Evolutionary conservation across 2,113 vertebrate genomes (phyloP).

Genomic region (Synodontis membranacea): DNA sequence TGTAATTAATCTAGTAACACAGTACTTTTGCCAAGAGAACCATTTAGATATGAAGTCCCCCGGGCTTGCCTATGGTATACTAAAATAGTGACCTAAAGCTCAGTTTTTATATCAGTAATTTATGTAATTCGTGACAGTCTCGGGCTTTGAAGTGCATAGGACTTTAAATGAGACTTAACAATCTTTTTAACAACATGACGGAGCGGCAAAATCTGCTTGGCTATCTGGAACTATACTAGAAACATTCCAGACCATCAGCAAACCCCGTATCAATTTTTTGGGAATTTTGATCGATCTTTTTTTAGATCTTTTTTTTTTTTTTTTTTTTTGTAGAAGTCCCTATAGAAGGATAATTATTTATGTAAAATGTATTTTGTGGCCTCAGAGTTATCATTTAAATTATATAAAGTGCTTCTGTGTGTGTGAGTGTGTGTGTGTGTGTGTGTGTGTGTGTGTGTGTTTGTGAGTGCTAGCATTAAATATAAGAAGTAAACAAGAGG

Average conservation of each 20-base stretch:
- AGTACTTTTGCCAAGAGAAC: constrained; percentile 44
- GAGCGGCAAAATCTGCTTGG: not conserved
- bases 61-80: constrained; percentile 19
- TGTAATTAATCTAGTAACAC: constrained; percentile 54
- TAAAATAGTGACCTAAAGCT: constrained; percentile 35
- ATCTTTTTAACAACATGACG: constrained; percentile 12
- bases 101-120: constrained; percentile 28
- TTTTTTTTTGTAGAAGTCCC: too few relatives aligned
- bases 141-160: not conserved
- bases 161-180: constrained; percentile 5
- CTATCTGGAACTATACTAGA: not conserved
- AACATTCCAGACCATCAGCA: not conserved
- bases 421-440: constrained; percentile 16
- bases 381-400: not conserved
- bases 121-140: constrained; percentile 14
- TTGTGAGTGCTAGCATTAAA: not conserved
- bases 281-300: too few relatives aligned
- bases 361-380: too few relatives aligned
- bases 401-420: not conserved
- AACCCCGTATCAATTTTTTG: too few relatives aligned
- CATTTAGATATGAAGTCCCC: constrained; percentile 52
- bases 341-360: not conserved
- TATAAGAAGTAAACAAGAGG: constrained; percentile 14
- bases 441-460: constrained; percentile 18
- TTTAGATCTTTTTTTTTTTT: too few relatives aligned